Evolutionary conservation across 53 echinoderm and acorn worm species (phyloP), one percentile per base, ranked within the genome.

Genomic region (Patiria pectinifera): DNA sequence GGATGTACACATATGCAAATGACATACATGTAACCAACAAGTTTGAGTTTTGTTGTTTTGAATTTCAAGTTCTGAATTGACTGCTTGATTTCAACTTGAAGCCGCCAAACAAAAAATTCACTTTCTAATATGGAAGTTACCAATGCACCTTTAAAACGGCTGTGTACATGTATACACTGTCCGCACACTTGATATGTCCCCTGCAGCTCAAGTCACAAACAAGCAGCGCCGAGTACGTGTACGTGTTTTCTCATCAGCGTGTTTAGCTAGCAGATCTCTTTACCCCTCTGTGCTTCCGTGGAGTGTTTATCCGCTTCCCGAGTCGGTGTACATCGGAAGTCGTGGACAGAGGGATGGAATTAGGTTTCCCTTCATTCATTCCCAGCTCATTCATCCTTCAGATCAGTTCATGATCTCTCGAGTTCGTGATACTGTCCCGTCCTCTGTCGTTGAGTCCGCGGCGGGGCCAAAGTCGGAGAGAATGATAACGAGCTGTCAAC

Each of bases 401-500:
- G 35, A 35, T 35, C 60, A 60, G 60, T 60, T 60, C 66, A 66
- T 66, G 44, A 76, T 76, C 76, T 35, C 26, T n/a, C 76, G 76
- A n/a, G 11, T 24, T 11, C 2, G 76, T 43, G n/a, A 23, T 24
- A 19, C 23, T 35, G 25, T 43, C 76, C 44, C 25, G 76, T 76
- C 44, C 26, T 22, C 6, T 6, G 26, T 6, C 26, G 26, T 45
- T 9, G 16, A 0, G 43, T 45, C 47, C 16, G 2, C 13, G 4
- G n/a, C 24, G n/a, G 74, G 2, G 9, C 24, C 10, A 8, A 8
- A 23, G 74, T 74, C 24, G 19, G 22, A 79, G 80, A 79, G 80
- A 78, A 78, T 78, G 80, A 79, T 47, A 79, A 79, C 80, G 11
- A 46, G 80, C 47, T 79, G 80, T 79, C 80, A 79, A 79, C 48